Evolutionary conservation across 1,140 invertebrate species (phyloP).

Genomic region (Meloidogyne floridensis): DNA sequence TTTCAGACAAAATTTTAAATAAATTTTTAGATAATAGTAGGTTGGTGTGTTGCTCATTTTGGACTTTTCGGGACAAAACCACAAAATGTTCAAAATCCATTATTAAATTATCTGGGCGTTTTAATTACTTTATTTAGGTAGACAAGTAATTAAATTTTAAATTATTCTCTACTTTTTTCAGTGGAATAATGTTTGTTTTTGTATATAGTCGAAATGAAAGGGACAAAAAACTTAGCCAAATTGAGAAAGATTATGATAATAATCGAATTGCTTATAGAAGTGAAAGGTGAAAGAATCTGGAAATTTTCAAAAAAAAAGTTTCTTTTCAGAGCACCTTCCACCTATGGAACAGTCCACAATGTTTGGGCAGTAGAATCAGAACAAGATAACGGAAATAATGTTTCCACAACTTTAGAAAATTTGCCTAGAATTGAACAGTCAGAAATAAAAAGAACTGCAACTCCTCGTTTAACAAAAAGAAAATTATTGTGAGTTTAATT

Average conservation of each 20-base stretch:
- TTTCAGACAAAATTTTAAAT: neutral
- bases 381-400: neutral
- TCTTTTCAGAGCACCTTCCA: neutral
- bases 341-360: neutral
- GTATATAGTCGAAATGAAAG: constrained; percentile 37
- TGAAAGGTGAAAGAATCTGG: neutral
- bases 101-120: constrained; percentile 56
- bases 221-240: constrained; percentile 14
- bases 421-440: neutral
- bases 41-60: constrained; percentile 61
- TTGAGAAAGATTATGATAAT: neutral
- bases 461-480: constrained; percentile 11
- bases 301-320: neutral
- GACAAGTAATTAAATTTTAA: neutral
- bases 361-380: neutral
- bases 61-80: constrained; percentile 56
- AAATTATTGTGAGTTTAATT: constrained; percentile 13
- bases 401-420: neutral
- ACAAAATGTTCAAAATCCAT: constrained; percentile 44
- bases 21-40: constrained; percentile 55
- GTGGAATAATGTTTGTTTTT: constrained; percentile 57
- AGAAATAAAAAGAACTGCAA: neutral
- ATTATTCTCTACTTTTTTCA: neutral
- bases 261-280: neutral
- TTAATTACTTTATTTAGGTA: constrained; percentile 47